A percentile compares a stretch with the other conserved stretches of the same genome.
These are phyloP conservation scores for Procapra przewalskii DNA, from an alignment of 2,113 vertebrate species.

Conservation along the genomic window DNA sequence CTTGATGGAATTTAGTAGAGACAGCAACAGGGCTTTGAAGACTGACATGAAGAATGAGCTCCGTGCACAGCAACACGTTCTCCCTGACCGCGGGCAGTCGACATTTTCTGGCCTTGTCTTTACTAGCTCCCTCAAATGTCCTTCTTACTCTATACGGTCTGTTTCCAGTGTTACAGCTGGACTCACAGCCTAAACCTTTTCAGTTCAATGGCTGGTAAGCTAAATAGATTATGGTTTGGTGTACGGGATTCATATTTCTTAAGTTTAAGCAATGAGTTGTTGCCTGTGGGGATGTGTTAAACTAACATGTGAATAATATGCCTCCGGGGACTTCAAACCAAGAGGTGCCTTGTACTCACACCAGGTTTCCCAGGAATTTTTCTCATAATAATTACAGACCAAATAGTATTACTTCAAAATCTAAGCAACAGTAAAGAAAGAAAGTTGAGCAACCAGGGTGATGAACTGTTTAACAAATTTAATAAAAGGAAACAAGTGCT, in stretches of 20 bases:
- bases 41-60: background rate
- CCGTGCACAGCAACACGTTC: background rate
- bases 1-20: background rate
- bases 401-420: constrained; percentile 76
- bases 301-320: constrained; percentile 72
- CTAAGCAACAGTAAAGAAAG: constrained; percentile 71
- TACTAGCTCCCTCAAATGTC: constrained; percentile 52
- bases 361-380: constrained; percentile 69
- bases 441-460: constrained; percentile 66
- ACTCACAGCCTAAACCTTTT: constrained; percentile 74
- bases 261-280: constrained; percentile 74
- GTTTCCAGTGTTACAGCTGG: constrained; percentile 75
- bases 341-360: constrained; percentile 60
- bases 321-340: constrained; percentile 51
- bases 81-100: background rate
- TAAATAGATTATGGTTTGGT: constrained; percentile 77
- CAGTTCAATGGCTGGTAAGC: constrained; percentile 77
- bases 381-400: constrained; percentile 78
- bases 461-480: constrained; percentile 72
- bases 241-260: constrained; percentile 80
- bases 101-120: background rate
- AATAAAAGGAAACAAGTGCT: constrained; percentile 71
- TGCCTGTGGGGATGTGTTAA: constrained; percentile 80
- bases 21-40: background rate
- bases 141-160: constrained; percentile 73